Base-by-base conservation (phyloP, 2,888 invertebrate genomes). In the Junonia oenone region DNA sequence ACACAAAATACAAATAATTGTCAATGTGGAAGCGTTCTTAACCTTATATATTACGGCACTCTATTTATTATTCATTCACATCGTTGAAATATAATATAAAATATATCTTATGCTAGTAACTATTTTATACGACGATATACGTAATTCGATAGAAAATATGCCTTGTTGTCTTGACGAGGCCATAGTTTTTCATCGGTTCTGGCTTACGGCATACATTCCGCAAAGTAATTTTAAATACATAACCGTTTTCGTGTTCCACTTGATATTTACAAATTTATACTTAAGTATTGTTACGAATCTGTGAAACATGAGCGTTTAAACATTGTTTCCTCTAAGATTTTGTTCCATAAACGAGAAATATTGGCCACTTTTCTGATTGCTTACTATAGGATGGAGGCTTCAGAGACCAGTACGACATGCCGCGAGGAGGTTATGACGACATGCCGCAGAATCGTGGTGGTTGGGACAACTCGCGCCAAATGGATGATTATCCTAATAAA, bases 401-500 rank as follows among this genome's bases (percentile, higher is more conserved):
- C 90, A 83, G 90, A 81, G 91, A 90, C 71, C 86, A 87, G 89
- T 91, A 71, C 90, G 88, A 91, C 82, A 84, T 82, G 84, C 81
- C 75, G 68, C 79, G 81, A 54, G 83, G 90, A 73, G 81, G 75
- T 66, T 89, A 70, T 82, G 89, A 89, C 72, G 87, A 88, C 79
- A 79, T 82, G 81, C 84, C 85, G 68, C 86, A 85, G 75, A 88
- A 88, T 74, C 90, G 91, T 73, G 91, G 91, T 75, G 91, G 91
- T 76, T 91, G 92, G 83, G 92, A 91, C 59, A 91, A 91, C 65
- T 78, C 83, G 65, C 89, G 89, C 76, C 91, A 88, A 78, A 81
- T 90, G 78, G 93, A 93, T 65, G 93, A 93, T 86, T 93, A 86
- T 80, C 93, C 93, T 72, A 92, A 91, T 84, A 93, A 93, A 86